These are phyloP conservation scores for Aplochiton taeniatus DNA, from an alignment of 2,797 vertebrate species.

Conservation along the genomic window DNA sequence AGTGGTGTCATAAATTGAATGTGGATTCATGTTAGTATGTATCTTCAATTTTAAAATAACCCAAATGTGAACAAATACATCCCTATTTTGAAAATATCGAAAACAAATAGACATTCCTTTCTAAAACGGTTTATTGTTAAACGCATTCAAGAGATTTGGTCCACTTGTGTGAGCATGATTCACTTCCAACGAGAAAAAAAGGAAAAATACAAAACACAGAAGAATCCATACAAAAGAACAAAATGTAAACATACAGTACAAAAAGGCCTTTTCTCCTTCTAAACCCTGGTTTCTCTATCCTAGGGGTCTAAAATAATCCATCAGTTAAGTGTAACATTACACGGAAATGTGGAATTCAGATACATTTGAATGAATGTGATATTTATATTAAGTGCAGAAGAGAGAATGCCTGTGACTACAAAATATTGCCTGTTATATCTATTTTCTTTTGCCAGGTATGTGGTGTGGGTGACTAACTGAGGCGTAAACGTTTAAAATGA, in stretches of 20 bases:
- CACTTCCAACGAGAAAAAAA: constrained; percentile 73
- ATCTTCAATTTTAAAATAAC: neutral
- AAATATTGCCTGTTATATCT: no score
- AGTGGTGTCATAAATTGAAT: neutral
- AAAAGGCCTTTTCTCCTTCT: constrained; percentile 64
- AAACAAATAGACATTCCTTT: constrained; percentile 36
- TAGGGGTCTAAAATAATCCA: constrained; percentile 46
- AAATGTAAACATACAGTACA: constrained; percentile 77
- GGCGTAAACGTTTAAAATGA: no score
- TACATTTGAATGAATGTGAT: no score
- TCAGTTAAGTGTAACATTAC: constrained; percentile 18
- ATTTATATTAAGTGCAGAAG: no score
- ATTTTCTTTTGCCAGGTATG: no score
- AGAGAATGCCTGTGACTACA: no score
- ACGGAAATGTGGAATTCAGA: constrained; percentile 24
- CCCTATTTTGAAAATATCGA: neutral
- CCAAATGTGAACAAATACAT: neutral
- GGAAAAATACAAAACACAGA: constrained; percentile 62
- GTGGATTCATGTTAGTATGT: no score
- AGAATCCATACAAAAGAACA: constrained; percentile 50
- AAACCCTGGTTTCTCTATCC: constrained; percentile 65
- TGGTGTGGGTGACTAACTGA: no score
- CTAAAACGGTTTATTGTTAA: constrained; percentile 82
- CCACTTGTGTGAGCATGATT: constrained; percentile 75
- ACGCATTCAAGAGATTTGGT: constrained; percentile 83